Percentiles rank a stretch among this genome's conserved stretches.
Conservation (phyloP, 2,888 invertebrate genomes). For the Standfussiana lucernea region DNA sequence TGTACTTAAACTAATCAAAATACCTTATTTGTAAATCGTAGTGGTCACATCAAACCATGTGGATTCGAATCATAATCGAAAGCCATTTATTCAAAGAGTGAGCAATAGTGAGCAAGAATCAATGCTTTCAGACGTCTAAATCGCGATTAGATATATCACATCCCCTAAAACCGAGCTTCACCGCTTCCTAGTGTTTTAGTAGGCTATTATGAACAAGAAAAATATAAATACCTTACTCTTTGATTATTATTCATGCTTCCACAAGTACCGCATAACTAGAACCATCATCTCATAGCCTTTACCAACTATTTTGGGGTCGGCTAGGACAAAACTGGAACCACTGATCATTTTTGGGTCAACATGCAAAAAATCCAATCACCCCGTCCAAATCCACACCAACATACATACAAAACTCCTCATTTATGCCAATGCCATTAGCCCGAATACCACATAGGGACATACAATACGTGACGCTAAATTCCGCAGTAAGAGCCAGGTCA, state of each 20-base stretch:
- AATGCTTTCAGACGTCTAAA: neutral
- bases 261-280: neutral
- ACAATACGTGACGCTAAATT: conserved; percentile 19
- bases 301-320: neutral
- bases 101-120: neutral
- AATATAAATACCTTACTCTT: too few relatives aligned
- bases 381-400: neutral
- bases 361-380: conserved; percentile 2
- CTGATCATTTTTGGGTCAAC: neutral
- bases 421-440: conserved; percentile 31
- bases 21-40: neutral
- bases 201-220: neutral
- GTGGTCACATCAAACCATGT: neutral
- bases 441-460: conserved; percentile 24
- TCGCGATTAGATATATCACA: neutral
- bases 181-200: neutral
- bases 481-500: conserved; percentile 25
- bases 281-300: neutral
- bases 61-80: neutral
- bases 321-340: neutral
- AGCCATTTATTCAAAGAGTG: neutral
- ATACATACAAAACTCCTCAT: conserved; percentile 4
- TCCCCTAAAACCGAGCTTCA: neutral
- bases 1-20: neutral
- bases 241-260: neutral